phyloP scores from a whole-genome alignment of 2,797 vertebrate genomes.

The Xiphorhynchus erythropygius region DNA sequence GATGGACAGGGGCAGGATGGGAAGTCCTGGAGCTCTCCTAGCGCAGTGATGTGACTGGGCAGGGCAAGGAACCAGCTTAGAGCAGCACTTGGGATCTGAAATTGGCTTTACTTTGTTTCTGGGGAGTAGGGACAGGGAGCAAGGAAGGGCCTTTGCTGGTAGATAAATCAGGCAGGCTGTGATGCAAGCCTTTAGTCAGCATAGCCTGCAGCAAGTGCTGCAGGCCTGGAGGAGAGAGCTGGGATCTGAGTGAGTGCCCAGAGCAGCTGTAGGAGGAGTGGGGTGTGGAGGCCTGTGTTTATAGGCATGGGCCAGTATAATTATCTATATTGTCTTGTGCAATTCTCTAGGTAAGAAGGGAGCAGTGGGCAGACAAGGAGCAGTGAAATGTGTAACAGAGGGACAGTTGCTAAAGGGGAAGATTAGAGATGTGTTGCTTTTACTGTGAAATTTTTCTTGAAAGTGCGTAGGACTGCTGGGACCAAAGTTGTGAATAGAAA shows the following conservation, averaged over 20 bases:
- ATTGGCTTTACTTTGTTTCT: background rate
- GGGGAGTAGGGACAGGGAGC: background rate
- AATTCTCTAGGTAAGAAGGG: constrained; percentile 12
- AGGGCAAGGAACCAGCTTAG: background rate
- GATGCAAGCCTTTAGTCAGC: background rate
- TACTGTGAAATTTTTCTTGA: background rate
- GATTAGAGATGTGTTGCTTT: background rate
- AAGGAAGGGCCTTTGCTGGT: background rate
- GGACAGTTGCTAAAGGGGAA: background rate
- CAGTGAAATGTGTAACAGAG: background rate
- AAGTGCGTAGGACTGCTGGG: background rate
- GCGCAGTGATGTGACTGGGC: background rate
- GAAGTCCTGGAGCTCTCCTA: background rate
- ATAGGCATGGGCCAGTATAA: background rate
- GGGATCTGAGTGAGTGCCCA: background rate
- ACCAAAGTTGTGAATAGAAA: background rate
- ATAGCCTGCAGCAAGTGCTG: background rate
- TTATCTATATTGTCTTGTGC: constrained; percentile 10
- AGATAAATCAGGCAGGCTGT: background rate
- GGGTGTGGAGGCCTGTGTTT: background rate
- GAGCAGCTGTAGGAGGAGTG: background rate
- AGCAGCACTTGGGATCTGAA: background rate
- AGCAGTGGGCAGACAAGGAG: constrained; percentile 20
- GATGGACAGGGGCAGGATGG: background rate
- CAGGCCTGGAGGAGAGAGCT: background rate